Conservation (phyloP, 2,113 vertebrate species). For the Ictalurus punctatus region DNA sequence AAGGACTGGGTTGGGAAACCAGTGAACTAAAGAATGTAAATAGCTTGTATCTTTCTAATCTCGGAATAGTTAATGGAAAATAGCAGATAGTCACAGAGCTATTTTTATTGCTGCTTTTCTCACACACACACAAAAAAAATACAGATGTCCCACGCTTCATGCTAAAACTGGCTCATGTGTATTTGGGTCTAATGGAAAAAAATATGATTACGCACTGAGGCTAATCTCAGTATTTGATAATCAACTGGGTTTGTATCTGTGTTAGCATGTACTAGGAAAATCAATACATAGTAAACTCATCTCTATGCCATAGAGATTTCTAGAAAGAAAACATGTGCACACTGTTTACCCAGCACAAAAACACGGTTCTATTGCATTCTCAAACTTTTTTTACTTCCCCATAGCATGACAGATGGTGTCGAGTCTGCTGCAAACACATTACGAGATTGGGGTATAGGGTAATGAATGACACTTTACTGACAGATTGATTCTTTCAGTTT, state of each 20-base stretch:
- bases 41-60: not conserved
- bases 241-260: not conserved
- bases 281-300: not conserved
- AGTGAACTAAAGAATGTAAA: conserved; percentile 26
- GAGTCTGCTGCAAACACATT: conserved; percentile 33
- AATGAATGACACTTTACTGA: conserved; percentile 25
- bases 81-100: not conserved
- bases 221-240: not conserved
- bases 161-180: not conserved
- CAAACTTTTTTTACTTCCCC: not conserved
- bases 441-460: not conserved
- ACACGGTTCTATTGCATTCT: conserved; percentile 21
- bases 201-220: not conserved
- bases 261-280: not conserved
- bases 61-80: conserved; percentile 15
- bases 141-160: conserved; percentile 15
- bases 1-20: not conserved
- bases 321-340: conserved; percentile 31
- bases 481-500: conserved; percentile 13
- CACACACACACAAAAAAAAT: not conserved
- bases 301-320: not conserved
- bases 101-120: conserved; percentile 31
- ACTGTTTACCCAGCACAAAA: conserved; percentile 38
- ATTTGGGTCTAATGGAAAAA: not conserved
- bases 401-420: conserved; percentile 25